Evolutionary conservation across 2,888 invertebrate species (phyloP).

Genomic region (Ferdinandea cuprea): DNA sequence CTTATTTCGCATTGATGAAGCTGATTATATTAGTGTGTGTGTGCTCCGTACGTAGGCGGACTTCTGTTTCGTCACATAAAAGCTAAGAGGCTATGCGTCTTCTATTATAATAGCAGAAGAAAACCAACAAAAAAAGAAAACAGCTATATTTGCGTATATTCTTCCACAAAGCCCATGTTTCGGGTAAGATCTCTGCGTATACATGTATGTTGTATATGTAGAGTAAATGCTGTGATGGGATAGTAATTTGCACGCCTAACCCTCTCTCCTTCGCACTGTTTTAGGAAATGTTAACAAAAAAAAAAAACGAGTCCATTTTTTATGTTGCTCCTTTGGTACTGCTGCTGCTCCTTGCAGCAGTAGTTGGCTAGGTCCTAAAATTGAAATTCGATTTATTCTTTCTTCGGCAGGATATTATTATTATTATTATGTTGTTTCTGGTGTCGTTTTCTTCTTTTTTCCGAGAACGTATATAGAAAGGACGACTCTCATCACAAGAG

Average conservation of each 20-base stretch:
- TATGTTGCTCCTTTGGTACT: background rate
- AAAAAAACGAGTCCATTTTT: no score
- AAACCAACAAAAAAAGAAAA: background rate
- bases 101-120: constrained; percentile 11
- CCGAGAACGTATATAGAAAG: background rate
- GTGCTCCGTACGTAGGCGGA: constrained; percentile 13
- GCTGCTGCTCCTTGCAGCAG: background rate
- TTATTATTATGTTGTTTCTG: constrained; percentile 6
- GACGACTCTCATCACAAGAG: constrained; percentile 1
- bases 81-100: constrained; percentile 17
- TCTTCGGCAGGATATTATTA: constrained; percentile 11
- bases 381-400: constrained; percentile 57
- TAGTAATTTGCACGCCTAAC: constrained; percentile 43
- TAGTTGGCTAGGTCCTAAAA: constrained; percentile 18
- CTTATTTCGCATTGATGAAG: background rate
- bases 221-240: constrained; percentile 19
- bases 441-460: constrained; percentile 4
- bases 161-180: background rate
- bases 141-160: constrained; percentile 35
- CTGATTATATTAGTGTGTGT: constrained; percentile 25
- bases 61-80: constrained; percentile 31
- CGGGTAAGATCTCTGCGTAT: background rate
- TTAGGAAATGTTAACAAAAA: constrained; percentile 30
- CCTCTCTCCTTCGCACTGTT: background rate
- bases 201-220: background rate